phyloP scores from a whole-genome alignment of 2,113 vertebrate species.

The Aleadryas rufinucha region DNA sequence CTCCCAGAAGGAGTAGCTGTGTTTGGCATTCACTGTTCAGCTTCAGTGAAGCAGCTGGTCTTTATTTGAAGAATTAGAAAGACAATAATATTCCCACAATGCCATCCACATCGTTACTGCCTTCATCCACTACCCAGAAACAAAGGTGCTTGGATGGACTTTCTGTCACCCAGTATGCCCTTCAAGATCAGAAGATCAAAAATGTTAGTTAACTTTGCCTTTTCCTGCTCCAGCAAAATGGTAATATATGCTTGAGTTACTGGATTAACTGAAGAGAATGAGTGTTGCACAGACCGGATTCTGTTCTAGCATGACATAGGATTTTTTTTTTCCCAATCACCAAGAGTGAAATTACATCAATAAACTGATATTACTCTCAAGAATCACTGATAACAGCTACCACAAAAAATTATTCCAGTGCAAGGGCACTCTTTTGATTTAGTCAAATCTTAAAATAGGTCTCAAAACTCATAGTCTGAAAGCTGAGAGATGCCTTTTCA shows the following conservation, averaged over 20 bases:
- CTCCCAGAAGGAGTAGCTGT: not conserved
- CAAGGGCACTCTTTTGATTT: not conserved
- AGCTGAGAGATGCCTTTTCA: not conserved
- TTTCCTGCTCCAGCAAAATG: not conserved
- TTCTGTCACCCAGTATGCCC: not conserved
- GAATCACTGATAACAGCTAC: not conserved
- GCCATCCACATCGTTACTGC: not conserved
- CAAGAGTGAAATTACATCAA: not conserved
- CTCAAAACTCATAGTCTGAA: not conserved
- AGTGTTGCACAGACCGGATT: not conserved
- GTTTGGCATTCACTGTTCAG: not conserved
- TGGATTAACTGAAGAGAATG: not conserved
- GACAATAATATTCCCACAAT: not conserved
- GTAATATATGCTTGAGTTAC: not conserved
- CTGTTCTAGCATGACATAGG: not conserved
- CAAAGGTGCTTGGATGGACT: not conserved
- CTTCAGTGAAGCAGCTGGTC: not conserved
- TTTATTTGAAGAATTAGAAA: not conserved
- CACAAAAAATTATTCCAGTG: not conserved
- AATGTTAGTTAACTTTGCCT: not conserved
- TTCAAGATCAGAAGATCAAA: not conserved
- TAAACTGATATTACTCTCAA: not conserved
- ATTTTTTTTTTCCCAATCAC: not conserved
- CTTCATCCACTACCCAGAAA: not conserved
- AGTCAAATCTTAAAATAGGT: not conserved